Evolutionary conservation across 2,113 vertebrate species (phyloP).

Genomic region (Thamnophis sirtalis): DNA sequence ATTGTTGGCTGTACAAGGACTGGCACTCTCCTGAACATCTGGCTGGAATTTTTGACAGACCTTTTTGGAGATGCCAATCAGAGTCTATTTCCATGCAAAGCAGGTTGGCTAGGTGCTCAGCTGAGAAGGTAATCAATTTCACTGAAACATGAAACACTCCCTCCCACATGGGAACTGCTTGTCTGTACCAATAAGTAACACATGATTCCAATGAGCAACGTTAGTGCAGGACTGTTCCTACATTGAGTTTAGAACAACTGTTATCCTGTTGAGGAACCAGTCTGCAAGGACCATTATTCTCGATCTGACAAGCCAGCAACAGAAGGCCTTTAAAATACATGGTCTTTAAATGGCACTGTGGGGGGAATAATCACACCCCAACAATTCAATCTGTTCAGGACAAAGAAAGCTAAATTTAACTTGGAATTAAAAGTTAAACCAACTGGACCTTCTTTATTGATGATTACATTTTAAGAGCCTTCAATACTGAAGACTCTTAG

Average conservation of each 20-base stretch:
- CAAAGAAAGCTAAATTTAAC: neutral
- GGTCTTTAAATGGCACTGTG: neutral
- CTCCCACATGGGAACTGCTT: neutral
- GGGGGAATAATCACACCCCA: neutral
- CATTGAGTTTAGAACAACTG: neutral
- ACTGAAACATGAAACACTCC: neutral
- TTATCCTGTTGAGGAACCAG: neutral
- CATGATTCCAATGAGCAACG: neutral
- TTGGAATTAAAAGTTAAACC: neutral
- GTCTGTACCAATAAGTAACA: neutral
- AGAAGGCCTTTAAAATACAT: neutral
- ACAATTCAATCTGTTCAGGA: neutral
- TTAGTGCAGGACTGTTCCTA: neutral
- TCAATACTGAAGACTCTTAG: neutral
- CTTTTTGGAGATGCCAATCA: neutral
- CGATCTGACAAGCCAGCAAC: neutral
- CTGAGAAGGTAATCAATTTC: neutral
- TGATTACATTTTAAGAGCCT: neutral
- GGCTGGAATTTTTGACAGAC: neutral
- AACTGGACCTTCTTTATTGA: neutral
- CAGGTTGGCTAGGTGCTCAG: neutral
- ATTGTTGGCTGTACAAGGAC: neutral
- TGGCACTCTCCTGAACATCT: neutral
- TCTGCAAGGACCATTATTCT: neutral
- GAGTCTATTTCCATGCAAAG: neutral